Percentiles rank a stretch among this genome's conserved stretches.
Evolutionary conservation across 2,113 vertebrate species (phyloP).

Genomic region (Orcinus orca): DNA sequence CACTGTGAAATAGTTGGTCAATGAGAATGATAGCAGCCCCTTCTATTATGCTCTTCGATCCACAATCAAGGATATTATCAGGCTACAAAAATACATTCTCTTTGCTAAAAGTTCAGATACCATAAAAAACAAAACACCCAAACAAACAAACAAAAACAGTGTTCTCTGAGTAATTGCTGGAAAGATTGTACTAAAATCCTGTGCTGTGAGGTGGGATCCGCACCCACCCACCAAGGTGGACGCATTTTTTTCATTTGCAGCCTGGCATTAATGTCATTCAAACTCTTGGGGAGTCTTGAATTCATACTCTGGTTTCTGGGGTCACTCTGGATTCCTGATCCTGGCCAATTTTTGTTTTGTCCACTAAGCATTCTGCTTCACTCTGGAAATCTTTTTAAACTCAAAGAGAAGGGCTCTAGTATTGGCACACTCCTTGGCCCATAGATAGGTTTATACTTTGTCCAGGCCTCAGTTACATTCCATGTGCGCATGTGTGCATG

Average conservation of each 20-base stretch:
- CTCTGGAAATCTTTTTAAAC: constrained; percentile 14
- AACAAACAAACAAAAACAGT: not conserved
- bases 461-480: not conserved
- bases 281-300: not conserved
- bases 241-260: not conserved
- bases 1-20: not conserved
- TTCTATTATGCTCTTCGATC: not conserved
- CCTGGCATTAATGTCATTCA: not conserved
- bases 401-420: not conserved
- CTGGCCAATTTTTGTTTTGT: not conserved
- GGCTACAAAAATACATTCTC: not conserved
- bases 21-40: not conserved
- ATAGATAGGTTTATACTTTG: not conserved
- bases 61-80: not conserved
- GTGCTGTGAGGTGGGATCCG: not conserved
- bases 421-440: not conserved
- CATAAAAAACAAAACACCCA: not conserved
- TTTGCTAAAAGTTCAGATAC: constrained; percentile 4
- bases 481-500: fast-evolving
- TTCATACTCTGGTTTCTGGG: not conserved
- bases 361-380: not conserved
- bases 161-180: not conserved
- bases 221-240: not conserved
- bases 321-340: not conserved
- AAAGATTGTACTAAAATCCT: not conserved